Evolutionary conservation across 2,113 vertebrate genomes (phyloP), one percentile per base, ranked within the genome.

Genomic region (Gadus macrocephalus): DNA sequence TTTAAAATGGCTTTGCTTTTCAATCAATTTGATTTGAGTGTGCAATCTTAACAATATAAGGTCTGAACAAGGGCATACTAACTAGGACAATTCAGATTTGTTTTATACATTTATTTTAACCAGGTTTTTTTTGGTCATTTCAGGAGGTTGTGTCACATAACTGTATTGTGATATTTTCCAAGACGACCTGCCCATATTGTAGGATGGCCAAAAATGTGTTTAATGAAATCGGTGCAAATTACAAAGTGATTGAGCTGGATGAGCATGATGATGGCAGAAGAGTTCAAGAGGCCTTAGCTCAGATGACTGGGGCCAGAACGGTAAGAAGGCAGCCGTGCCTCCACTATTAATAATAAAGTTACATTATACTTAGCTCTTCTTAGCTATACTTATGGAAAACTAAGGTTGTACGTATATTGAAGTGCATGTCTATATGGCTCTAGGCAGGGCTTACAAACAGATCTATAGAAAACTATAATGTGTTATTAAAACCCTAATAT

Each of bases 131-230:
- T 73, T 62, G 66, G 4, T 69, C 22, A 15, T 71, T 79, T 76
- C 83, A 98, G 97, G 93, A 98, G 53, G 79, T 93, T 31, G 91
- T 98, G 88, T 92, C 96, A 62, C 84, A 90, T 66, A 95, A 98
- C 83, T 98, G 95, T 28, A 93, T 99, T 16, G 96, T 98, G 76
- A 98, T 98, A 87, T 99, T 98, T 90, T 99, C 97, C 62, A 98
- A 98, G 89, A 95, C 93, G 73, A 94, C 92, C 0, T 99, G 97
- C 53, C 86, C 90, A 14, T 98, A 96, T 75, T 98, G 96, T 86
- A 93, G 86, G 72, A 96, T 96, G 94, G 94, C 95, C 72, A 99
- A 99, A 80, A 92, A 93, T 0, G 89, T 98, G 11, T 98, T 99
- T 83, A 92, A 91, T 3, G 87, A 92, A 83, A 92, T 98, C 27